Percentiles rank a stretch among this genome's conserved stretches.
Evolutionary conservation across 2,797 vertebrate species (phyloP).

Genomic region (Acomys russatus): DNA sequence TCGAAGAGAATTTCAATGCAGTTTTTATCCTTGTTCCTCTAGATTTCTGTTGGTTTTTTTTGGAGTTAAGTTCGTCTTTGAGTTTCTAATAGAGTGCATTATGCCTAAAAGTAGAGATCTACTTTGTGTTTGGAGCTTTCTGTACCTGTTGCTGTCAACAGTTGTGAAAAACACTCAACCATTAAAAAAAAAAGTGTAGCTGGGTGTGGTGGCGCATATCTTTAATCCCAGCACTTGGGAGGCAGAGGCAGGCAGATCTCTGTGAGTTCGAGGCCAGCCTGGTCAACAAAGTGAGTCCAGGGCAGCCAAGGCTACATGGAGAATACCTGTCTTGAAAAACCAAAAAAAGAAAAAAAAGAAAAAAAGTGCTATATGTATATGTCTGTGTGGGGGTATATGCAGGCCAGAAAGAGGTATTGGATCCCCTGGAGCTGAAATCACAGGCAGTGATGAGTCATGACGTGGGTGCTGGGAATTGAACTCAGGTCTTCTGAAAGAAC

Average conservation of each 20-base stretch:
- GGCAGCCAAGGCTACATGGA: too few species aligned
- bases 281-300: too few species aligned
- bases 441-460: too few species aligned
- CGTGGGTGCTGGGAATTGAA: background rate
- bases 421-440: background rate
- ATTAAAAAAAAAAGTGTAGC: background rate
- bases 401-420: background rate
- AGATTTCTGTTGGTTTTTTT: background rate
- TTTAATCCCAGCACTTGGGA: too few species aligned
- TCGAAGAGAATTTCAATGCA: background rate
- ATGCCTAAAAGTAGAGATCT: background rate
- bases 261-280: too few species aligned
- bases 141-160: background rate
- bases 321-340: too few species aligned
- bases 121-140: background rate
- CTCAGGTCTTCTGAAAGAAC: background rate
- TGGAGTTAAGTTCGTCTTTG: background rate
- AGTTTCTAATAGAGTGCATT: slow-evolving; percentile 22
- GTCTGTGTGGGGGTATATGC: background rate
- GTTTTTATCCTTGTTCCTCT: slow-evolving; percentile 1
- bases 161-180: slow-evolving; percentile 2
- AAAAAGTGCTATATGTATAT: background rate
- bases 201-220: too few species aligned
- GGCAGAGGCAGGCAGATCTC: too few species aligned
- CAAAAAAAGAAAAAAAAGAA: too few species aligned